Conservation (phyloP, 2,113 vertebrate species). For the Spilogale gracilis region DNA sequence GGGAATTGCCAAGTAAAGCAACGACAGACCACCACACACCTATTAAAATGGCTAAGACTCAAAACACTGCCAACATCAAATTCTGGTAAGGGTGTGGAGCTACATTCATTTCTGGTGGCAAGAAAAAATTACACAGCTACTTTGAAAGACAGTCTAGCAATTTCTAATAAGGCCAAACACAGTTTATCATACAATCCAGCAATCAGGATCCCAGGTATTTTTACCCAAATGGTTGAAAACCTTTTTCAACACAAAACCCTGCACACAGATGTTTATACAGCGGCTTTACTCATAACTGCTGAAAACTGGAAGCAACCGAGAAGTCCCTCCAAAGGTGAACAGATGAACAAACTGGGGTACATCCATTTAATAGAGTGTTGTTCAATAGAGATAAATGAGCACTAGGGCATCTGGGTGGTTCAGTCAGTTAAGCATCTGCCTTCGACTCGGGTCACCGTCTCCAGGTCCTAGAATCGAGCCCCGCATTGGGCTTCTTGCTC, state of each 20-base stretch:
- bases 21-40: neutral
- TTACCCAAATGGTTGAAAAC: neutral
- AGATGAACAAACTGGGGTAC: neutral
- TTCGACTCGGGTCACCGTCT: neutral
- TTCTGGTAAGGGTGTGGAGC: neutral
- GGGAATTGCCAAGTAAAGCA: neutral
- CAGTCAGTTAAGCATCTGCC: neutral
- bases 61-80: neutral
- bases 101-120: rapidly evolving
- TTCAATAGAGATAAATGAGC: neutral
- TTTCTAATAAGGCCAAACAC: neutral
- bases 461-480: neutral
- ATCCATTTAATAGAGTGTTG: neutral
- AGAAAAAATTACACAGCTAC: rapidly evolving
- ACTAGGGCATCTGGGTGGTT: neutral
- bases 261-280: neutral
- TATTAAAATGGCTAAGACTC: neutral
- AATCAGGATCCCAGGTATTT: neutral
- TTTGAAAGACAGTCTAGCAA: neutral
- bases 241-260: neutral
- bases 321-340: neutral
- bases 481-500: neutral
- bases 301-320: neutral
- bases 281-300: neutral
- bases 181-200: neutral